These are phyloP conservation scores for Drosophila demipolita DNA, from an alignment of 2,888 invertebrate species.

Conservation along the genomic window DNA sequence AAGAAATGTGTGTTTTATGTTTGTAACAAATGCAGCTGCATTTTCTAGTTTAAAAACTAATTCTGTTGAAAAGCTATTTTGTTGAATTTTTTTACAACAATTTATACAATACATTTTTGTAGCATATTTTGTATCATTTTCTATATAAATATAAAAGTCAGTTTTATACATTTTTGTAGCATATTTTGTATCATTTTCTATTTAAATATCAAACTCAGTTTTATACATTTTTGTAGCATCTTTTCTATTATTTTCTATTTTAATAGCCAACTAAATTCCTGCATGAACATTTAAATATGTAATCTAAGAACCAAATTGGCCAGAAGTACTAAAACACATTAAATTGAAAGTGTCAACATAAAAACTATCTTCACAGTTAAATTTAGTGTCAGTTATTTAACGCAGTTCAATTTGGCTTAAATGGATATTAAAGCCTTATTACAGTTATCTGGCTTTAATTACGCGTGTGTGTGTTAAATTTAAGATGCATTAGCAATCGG, in stretches of 20 bases:
- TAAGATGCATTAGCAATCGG: constrained; percentile 30
- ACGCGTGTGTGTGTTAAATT: constrained; percentile 20
- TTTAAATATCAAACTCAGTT: not conserved
- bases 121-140: no score
- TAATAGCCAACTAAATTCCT: not conserved
- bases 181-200: not conserved
- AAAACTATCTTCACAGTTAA: no score
- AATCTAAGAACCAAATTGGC: not conserved
- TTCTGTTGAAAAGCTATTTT: not conserved
- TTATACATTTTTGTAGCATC: no score
- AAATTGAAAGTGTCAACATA: not conserved
- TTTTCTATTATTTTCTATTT: not conserved
- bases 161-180: not conserved
- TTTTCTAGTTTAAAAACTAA: not conserved
- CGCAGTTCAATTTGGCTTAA: constrained; percentile 4
- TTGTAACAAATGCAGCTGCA: not conserved
- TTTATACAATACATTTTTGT: not conserved
- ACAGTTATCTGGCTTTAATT: constrained; percentile 3
- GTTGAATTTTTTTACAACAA: not conserved
- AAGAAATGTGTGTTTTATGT: not conserved
- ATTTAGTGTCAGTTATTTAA: no score
- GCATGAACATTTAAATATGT: not conserved
- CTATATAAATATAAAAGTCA: not conserved
- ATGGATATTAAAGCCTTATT: not conserved
- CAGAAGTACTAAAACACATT: not conserved